Conservation (phyloP, 2,888 invertebrate species). For the Cheilosia pagana region DNA sequence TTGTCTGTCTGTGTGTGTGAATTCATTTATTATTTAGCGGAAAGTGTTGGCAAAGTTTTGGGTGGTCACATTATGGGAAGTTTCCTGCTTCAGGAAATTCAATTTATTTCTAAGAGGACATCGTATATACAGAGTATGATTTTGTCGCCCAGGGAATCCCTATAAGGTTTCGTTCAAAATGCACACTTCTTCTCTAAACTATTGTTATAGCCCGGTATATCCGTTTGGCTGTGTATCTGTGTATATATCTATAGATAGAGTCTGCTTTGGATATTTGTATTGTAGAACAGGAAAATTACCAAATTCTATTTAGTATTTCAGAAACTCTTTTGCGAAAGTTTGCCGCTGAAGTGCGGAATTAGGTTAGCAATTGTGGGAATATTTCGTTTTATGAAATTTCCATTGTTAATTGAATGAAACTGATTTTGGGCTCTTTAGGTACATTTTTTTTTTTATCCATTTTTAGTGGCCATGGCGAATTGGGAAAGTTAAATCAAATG, state of each 20-base stretch:
- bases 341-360: constrained; percentile 23
- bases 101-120: constrained; percentile 68
- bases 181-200: constrained; percentile 32
- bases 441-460: not conserved
- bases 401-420: constrained; percentile 34
- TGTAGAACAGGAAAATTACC: constrained; percentile 61
- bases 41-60: constrained; percentile 61
- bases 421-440: not conserved
- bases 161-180: constrained; percentile 30
- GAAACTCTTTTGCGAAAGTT: constrained; percentile 57
- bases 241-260: too few species aligned
- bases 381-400: constrained; percentile 45
- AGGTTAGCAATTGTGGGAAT: constrained; percentile 44
- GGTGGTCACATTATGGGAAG: constrained; percentile 64
- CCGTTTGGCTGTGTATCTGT: too few species aligned
- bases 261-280: constrained; percentile 18
- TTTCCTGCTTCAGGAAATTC: constrained; percentile 73
- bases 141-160: constrained; percentile 58
- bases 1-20: not conserved
- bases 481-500: not conserved
- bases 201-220: constrained; percentile 6
- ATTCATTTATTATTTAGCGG: constrained; percentile 71
- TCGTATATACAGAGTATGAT: constrained; percentile 39
- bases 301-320: constrained; percentile 61
- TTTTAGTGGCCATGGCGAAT: not conserved